phyloP scores from a whole-genome alignment of 1,140 invertebrate genomes.

The Limonius californicus region DNA sequence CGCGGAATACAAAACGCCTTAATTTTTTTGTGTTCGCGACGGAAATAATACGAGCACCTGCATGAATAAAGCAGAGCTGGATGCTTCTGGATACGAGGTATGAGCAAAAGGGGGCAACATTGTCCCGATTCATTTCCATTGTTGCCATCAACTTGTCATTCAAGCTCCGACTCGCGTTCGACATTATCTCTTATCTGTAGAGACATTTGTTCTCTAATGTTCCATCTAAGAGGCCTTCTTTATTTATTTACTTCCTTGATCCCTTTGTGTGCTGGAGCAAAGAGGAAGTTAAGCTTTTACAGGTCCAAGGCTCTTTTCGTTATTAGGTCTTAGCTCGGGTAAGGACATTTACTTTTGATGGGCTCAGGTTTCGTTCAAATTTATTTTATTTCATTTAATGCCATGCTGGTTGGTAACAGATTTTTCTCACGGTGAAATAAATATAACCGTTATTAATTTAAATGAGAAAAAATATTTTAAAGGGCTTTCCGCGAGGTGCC shows the following conservation, averaged over 20 bases:
- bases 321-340: not conserved
- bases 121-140: not conserved
- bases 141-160: slow-evolving; percentile 8
- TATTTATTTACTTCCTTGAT: slow-evolving; percentile 7
- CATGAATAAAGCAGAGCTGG: too few relatives aligned
- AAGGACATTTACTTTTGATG: not conserved
- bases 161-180: not conserved
- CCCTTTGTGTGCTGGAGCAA: not conserved
- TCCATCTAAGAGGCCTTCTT: not conserved
- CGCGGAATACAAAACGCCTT: too few relatives aligned
- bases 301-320: not conserved
- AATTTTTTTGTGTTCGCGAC: too few relatives aligned
- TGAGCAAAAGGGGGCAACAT: not conserved
- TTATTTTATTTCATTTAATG: too few relatives aligned
- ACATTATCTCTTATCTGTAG: slow-evolving; percentile 10
- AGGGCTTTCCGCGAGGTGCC: too few relatives aligned
- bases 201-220: slow-evolving; percentile 14
- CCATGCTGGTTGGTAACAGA: too few relatives aligned
- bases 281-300: not conserved
- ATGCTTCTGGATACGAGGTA: not conserved
- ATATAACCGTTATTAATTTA: not conserved
- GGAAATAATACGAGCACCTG: too few relatives aligned
- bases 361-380: not conserved
- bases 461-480: too few relatives aligned
- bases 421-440: too few relatives aligned